These are phyloP conservation scores for Hemitrygon akajei DNA, from an alignment of 2,797 vertebrate species.

Conservation along the genomic window DNA sequence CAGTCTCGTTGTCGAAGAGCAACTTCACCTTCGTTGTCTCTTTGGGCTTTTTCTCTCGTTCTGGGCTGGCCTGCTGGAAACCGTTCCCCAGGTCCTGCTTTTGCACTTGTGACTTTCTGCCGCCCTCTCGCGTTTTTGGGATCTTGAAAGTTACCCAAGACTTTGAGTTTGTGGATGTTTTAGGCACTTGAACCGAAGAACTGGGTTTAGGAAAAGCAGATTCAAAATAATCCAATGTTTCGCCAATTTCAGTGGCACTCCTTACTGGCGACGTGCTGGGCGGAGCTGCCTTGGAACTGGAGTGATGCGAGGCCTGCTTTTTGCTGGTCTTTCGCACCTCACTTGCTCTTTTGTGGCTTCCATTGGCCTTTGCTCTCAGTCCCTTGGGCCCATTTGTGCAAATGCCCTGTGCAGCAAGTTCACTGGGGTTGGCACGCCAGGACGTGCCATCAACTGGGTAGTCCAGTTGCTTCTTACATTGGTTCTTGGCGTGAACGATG, in stretches of 20 bases:
- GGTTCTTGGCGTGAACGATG: conserved; percentile 21
- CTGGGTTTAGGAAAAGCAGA: conserved; percentile 51
- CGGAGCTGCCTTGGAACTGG: conserved; percentile 21
- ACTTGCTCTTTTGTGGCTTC: conserved; percentile 20
- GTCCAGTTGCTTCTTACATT: conserved; percentile 13
- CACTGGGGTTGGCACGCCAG: background rate
- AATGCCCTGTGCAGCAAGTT: conserved; percentile 4
- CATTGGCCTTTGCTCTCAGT: conserved; percentile 12
- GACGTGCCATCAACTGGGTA: background rate
- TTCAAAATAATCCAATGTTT: conserved; percentile 37
- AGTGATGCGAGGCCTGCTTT: conserved; percentile 4
- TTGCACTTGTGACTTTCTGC: conserved; percentile 54
- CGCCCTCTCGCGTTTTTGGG: conserved; percentile 67
- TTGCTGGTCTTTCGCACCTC: conserved; percentile 30
- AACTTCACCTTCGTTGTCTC: conserved; percentile 54
- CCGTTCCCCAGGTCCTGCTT: conserved; percentile 49
- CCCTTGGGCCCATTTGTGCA: conserved; percentile 7
- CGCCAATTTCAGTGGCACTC: background rate
- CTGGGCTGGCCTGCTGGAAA: conserved; percentile 41
- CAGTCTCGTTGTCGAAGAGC: conserved; percentile 70
- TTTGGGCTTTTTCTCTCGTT: conserved; percentile 42
- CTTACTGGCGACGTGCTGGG: background rate
- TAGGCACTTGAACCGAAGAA: conserved; percentile 61
- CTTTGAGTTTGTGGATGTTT: conserved; percentile 57
- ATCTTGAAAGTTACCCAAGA: conserved; percentile 62